phyloP scores from a whole-genome alignment of 2,797 vertebrate genomes.

The Heteromormyrus szaboi region DNA sequence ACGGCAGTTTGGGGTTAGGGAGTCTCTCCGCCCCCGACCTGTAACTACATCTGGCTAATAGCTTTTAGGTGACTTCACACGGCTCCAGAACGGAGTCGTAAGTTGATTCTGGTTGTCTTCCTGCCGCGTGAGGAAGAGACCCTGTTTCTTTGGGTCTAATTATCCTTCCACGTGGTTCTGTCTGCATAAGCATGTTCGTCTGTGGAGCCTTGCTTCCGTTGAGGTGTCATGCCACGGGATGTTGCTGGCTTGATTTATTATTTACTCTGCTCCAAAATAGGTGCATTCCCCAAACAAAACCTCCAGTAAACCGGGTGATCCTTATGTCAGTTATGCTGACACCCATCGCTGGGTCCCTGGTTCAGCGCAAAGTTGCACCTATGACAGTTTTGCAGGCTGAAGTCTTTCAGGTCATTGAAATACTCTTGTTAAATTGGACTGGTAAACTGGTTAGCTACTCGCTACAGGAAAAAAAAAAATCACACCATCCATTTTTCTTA shows the following conservation, averaged over 20 bases:
- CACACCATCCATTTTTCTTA: neutral
- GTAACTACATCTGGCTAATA: neutral
- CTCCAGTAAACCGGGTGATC: neutral
- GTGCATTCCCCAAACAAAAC: neutral
- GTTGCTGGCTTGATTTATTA: neutral
- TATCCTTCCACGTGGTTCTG: neutral
- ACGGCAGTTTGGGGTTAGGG: neutral
- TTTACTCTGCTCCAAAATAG: neutral
- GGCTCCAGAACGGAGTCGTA: neutral
- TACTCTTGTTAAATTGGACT: neutral
- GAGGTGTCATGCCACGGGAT: neutral
- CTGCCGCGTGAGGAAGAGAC: neutral
- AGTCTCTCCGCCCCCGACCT: neutral
- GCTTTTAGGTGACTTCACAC: neutral
- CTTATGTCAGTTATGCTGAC: neutral
- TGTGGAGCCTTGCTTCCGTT: neutral
- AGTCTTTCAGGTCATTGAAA: neutral
- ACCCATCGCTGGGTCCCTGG: neutral
- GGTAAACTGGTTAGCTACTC: neutral
- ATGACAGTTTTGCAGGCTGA: neutral
- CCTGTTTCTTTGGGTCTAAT: neutral
- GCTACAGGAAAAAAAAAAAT: neutral
- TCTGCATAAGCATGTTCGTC: neutral
- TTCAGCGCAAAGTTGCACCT: neutral
- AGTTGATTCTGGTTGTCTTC: neutral